These are phyloP conservation scores for Athetis lepigone DNA, from an alignment of 2,888 invertebrate genomes.

Conservation along the genomic window DNA sequence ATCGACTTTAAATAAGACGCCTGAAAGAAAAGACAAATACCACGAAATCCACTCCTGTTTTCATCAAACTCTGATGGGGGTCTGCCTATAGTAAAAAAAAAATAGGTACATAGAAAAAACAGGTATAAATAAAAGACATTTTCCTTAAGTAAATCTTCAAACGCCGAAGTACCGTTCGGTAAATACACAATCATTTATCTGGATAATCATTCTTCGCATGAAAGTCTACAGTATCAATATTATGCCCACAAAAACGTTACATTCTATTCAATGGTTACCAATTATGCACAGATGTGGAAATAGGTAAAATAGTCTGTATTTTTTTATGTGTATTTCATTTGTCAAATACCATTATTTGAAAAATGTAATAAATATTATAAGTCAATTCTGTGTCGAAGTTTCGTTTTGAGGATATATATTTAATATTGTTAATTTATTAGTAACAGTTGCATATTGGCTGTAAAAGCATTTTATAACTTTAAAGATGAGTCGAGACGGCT, in stretches of 20 bases:
- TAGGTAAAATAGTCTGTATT: slow-evolving; percentile 35
- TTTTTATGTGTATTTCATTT: neutral
- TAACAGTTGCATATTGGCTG: neutral
- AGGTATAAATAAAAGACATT: slow-evolving; percentile 44
- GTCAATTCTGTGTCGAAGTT: too few relatives aligned
- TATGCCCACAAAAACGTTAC: slow-evolving; percentile 54
- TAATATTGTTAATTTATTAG: neutral
- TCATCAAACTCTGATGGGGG: slow-evolving; percentile 34
- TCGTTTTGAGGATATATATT: neutral
- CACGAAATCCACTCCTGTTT: slow-evolving; percentile 7
- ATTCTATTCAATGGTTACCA: slow-evolving; percentile 28
- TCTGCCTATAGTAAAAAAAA: slow-evolving; percentile 22
- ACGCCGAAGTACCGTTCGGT: slow-evolving; percentile 45
- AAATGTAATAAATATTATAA: too few relatives aligned
- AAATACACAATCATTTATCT: slow-evolving; percentile 58
- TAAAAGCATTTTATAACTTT: too few relatives aligned
- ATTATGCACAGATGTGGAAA: slow-evolving; percentile 18
- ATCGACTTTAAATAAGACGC: too few relatives aligned
- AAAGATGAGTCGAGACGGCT: too few relatives aligned
- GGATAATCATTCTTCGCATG: slow-evolving; percentile 57
- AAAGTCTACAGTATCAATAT: slow-evolving; percentile 60
- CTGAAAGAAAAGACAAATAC: slow-evolving; percentile 26
- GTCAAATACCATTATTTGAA: neutral
- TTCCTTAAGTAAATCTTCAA: slow-evolving; percentile 40
- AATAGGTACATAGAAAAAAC: too few relatives aligned